phyloP scores from a whole-genome alignment of 2,113 vertebrate genomes.

The Acinonyx jubatus region DNA sequence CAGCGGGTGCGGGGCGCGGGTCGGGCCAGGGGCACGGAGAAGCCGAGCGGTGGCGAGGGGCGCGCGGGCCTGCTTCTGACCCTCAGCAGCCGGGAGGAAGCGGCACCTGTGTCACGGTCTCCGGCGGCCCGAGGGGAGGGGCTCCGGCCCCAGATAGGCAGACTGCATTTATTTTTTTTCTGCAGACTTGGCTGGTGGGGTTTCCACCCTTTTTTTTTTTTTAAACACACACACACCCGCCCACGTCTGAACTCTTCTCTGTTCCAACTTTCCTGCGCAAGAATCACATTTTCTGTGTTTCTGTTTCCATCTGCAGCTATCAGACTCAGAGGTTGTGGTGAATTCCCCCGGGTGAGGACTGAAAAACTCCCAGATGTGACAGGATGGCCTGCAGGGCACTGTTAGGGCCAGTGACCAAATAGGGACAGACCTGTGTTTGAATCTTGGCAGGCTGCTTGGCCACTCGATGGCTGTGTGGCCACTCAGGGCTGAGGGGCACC shows the following conservation, averaged over 20 bases:
- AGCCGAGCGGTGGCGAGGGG: slow-evolving; percentile 67
- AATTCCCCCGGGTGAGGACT: not conserved
- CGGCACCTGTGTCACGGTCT: slow-evolving; percentile 84
- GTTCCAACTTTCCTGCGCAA: not conserved
- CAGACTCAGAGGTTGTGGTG: not conserved
- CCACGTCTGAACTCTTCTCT: slow-evolving; percentile 56
- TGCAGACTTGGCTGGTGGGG: slow-evolving; percentile 55
- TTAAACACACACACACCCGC: slow-evolving; percentile 33
- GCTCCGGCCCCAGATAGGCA: slow-evolving; percentile 84
- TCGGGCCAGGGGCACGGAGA: slow-evolving; percentile 37
- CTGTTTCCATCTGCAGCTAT: slow-evolving; percentile 8
- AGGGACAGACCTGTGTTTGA: not conserved
- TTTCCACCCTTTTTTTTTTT: slow-evolving; percentile 51
- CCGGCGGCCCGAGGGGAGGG: slow-evolving; percentile 85
- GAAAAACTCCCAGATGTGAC: not conserved
- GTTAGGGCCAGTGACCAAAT: not conserved
- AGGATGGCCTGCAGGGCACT: not conserved
- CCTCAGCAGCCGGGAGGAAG: slow-evolving; percentile 82
- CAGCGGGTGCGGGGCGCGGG: slow-evolving; percentile 68
- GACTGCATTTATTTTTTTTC: slow-evolving; percentile 78
- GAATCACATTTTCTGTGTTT: not conserved
- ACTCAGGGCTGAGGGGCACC: not conserved
- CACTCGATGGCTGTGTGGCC: not conserved
- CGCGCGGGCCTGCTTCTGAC: slow-evolving; percentile 77
- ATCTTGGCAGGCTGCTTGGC: not conserved